Percentiles rank a stretch among this genome's conserved stretches.
These are phyloP conservation scores for Hydrocynus forskahlii DNA, from an alignment of 2,797 vertebrate genomes.

Conservation along the genomic window DNA sequence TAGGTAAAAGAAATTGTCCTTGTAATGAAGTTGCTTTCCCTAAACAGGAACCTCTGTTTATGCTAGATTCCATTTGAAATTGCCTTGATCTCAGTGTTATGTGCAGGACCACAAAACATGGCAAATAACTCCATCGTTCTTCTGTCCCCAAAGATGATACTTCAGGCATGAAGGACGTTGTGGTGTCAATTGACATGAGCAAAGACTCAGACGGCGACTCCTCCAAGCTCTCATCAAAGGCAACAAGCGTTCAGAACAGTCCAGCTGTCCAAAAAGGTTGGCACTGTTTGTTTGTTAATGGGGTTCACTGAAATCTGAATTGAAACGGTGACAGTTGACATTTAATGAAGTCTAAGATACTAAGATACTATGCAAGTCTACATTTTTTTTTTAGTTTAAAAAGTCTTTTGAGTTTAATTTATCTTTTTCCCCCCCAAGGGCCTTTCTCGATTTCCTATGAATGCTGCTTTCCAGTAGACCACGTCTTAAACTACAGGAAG, in stretches of 20 bases:
- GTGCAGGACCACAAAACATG: neutral
- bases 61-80: conserved; percentile 11
- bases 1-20: conserved; percentile 19
- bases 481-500: conserved; percentile 32
- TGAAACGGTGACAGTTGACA: neutral
- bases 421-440: neutral
- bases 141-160: conserved; percentile 82
- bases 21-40: conserved; percentile 20
- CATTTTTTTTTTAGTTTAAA: no score
- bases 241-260: conserved; percentile 85
- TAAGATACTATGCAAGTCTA: neutral
- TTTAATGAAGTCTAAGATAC: neutral
- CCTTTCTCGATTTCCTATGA: neutral
- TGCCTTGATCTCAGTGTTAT: neutral
- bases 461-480: neutral
- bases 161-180: conserved; percentile 90
- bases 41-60: neutral
- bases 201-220: conserved; percentile 90
- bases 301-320: neutral
- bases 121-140: neutral
- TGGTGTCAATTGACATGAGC: conserved; percentile 93
- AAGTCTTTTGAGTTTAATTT: neutral
- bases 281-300: neutral
- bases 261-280: conserved; percentile 88
- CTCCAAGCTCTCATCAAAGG: conserved; percentile 83